Evolutionary conservation across 2,888 invertebrate species (phyloP), one percentile per base, ranked within the genome.

Genomic region (Thereva unica): DNA sequence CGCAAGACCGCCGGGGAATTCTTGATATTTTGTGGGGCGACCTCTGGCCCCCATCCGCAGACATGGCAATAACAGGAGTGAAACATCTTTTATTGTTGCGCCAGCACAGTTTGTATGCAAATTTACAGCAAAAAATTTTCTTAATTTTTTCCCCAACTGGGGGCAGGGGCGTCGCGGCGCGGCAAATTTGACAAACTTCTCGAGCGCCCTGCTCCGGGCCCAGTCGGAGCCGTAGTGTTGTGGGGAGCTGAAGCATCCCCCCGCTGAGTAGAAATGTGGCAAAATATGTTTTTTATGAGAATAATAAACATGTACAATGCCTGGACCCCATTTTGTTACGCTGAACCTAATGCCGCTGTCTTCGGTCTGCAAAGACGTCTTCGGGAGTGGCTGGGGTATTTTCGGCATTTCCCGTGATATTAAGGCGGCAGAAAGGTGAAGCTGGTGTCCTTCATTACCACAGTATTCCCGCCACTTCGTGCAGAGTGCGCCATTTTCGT

Each of bases 1-100:
- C 23, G 2, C 23, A 23, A 23, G 23, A 23, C 23, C 23, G 23
- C 2, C 2, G 1, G 23, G 23, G 23, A 23, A 23, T 23, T 23
- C 23, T 23, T 38, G 38, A 10, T n/a, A 23, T 6, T 57, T 42
- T 57, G 57, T 40, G 45, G 35, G 38, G 50, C 52, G 57, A 55
- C 38, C 49, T 61, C 45, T 38, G 41, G 41, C 4, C 64, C 38
- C 34, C 34, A 56, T 38, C 54, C 9, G 10, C 56, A 63, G 42
- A 57, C 38, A 65, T 49, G 54, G 50, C 56, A 66, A 66, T 68
- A 68, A 64, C 50, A 61, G 49, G 52, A 47, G 63, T 38, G 10
- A 47, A 68, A 63, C 66, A 68, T 66, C 68, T 66, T 68, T 66
- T 68, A 68, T 68, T 67, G 59, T 67, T 63, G 57, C 66, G 50